Base-by-base conservation (phyloP, 2,888 invertebrate genomes). In the Erpobdella octoculata region DNA sequence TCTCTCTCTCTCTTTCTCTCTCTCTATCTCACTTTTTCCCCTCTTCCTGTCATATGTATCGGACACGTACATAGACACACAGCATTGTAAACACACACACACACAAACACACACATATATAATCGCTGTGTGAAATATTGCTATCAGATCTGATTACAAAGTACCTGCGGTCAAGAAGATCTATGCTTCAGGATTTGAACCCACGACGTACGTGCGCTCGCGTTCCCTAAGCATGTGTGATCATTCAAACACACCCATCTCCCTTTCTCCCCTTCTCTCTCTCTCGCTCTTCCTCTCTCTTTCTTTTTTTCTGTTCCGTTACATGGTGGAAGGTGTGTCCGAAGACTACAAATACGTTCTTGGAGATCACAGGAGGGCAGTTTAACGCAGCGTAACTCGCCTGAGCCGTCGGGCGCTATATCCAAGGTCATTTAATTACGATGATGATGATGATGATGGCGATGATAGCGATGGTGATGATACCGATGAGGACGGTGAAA, bases 381-480 rank as follows among this genome's bases (percentile, higher is more conserved):
- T n/a, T n/a, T n/a, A n/a, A n/a, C n/a, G n/a, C n/a, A n/a, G n/a
- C n/a, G n/a, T n/a, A n/a, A 53, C 21, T 21, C 28, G 46, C 46
- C 46, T 1, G 2, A 53, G 53, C 21, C 28, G 28, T 28, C 53
- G 53, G 21, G 53, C 28, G 53, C 21, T 28, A 25, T 53, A 25
- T 21, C 21, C 21, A 53, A 28, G 53, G 28, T 53, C 28, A 53
- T 53, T 28, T 21, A n/a, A 28, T 53, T 53, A 28, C 9, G 21
- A 28, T 25, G 65, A 73, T 53, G 71, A 71, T 53, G 66, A 73
- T 71, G 71, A 65, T 53, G 65, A 65, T 73, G 73, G 65, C 71
- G 71, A 65, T 53, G 64, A 70, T 66, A 67, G 66, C 37, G 71
- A 65, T 59, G 71, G 53, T 71, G 71, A 71, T 67, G 73, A 37